Conservation (phyloP, 2,888 invertebrate genomes). For the Didymodactylos carnosus region DNA sequence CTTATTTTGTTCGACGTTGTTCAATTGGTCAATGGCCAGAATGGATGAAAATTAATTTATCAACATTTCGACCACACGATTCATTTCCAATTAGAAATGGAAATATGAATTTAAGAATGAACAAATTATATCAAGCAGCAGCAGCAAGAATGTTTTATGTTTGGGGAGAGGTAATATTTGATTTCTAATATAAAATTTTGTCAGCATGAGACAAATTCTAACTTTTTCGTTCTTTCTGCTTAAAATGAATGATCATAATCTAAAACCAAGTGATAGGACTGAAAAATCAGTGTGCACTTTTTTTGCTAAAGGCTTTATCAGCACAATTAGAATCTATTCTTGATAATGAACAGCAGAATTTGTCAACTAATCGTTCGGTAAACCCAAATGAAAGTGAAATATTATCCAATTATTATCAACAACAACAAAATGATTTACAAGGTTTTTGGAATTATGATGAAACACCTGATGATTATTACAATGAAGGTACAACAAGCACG, state of each 20-base stretch:
- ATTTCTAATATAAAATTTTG: background rate
- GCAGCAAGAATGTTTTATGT: slow-evolving; percentile 93
- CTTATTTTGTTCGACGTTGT: slow-evolving; percentile 85
- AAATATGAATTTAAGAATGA: slow-evolving; percentile 20
- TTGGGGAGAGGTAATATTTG: slow-evolving; percentile 54
- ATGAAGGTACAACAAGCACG: too few species aligned
- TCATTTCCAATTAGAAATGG: slow-evolving; percentile 12
- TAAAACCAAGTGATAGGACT: too few species aligned
- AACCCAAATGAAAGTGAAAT: too few species aligned
- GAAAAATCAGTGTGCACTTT: background rate
- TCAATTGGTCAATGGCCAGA: slow-evolving; percentile 95
- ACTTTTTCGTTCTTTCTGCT: too few species aligned
- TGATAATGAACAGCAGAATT: background rate
- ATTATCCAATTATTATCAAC: too few species aligned
- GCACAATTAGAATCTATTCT: background rate
- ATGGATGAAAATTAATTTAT: slow-evolving; percentile 56
- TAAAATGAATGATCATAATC: too few species aligned
- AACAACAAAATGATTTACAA: too few species aligned
- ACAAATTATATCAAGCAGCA: slow-evolving; percentile 55
- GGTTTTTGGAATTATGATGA: background rate
- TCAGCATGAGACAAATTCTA: background rate
- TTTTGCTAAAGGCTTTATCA: background rate
- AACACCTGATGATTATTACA: background rate
- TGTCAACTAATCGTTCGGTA: too few species aligned
- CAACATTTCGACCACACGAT: background rate